phyloP scores from a whole-genome alignment of 2,888 invertebrate species.

The Epinotia brunnichana region DNA sequence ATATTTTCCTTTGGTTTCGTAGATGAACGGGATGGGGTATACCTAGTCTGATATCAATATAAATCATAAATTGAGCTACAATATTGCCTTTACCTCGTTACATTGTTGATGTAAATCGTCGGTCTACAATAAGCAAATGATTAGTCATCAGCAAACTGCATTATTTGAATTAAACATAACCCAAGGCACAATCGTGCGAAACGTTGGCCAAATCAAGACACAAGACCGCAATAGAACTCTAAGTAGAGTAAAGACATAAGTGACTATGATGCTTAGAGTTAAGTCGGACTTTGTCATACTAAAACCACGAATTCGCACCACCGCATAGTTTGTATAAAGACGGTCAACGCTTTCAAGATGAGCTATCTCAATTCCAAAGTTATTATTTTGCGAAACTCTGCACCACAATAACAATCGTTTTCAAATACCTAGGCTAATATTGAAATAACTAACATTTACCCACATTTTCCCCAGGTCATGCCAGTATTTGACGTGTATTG shows the following conservation, averaged over 20 bases:
- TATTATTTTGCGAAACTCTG: conserved; percentile 15
- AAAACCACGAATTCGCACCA: neutral
- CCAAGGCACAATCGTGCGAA: conserved; percentile 15
- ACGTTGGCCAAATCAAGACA: neutral
- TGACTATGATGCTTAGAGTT: neutral
- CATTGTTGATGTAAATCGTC: neutral
- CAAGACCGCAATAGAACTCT: neutral
- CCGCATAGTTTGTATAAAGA: neutral
- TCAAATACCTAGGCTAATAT: conserved; percentile 32
- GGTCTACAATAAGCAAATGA: neutral
- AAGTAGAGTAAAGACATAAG: neutral
- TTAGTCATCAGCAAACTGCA: conserved; percentile 21
- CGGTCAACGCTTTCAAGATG: conserved; percentile 18
- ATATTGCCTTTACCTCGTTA: neutral
- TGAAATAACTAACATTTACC: conserved; percentile 36
- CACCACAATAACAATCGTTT: conserved; percentile 12
- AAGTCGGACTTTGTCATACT: neutral
- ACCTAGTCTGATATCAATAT: too few species aligned
- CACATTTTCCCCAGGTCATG: conserved; percentile 29
- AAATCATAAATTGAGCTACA: too few species aligned
- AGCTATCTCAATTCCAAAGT: neutral
- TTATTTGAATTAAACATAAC: conserved; percentile 25
- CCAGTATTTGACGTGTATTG: conserved; percentile 47
- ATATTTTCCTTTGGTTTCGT: too few species aligned
- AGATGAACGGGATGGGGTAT: too few species aligned